Evolutionary conservation across 2,113 vertebrate genomes (phyloP).

Genomic region (Chlamydotis undulata): DNA sequence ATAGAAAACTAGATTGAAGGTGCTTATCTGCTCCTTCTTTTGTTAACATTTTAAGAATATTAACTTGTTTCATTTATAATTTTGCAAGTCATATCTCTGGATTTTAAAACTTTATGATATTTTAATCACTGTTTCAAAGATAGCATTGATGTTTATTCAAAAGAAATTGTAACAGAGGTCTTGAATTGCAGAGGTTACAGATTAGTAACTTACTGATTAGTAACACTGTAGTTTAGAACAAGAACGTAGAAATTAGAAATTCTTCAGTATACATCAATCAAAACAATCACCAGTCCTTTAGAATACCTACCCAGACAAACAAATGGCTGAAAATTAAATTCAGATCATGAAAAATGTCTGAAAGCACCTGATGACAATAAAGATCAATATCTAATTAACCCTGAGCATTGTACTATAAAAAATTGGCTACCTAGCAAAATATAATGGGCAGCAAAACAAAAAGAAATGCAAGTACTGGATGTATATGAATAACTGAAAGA

Average conservation of each 20-base stretch:
- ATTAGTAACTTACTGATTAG: not conserved
- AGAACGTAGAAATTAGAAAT: not conserved
- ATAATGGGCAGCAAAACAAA: not conserved
- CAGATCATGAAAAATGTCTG: conserved; percentile 37
- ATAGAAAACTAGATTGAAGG: not conserved
- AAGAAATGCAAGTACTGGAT: not conserved
- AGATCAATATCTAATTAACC: conserved; percentile 62
- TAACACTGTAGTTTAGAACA: not conserved
- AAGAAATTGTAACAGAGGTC: not conserved
- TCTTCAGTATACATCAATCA: not conserved
- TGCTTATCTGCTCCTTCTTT: not conserved
- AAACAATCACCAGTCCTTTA: not conserved
- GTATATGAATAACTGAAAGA: not conserved
- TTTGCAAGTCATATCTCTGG: not conserved
- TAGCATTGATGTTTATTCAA: not conserved
- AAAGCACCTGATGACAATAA: not conserved
- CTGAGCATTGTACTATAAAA: not conserved
- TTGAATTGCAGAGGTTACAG: not conserved
- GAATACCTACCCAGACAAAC: not conserved
- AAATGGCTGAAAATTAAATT: not conserved
- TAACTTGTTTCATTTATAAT: not conserved
- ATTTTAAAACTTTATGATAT: not conserved
- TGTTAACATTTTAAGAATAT: not conserved
- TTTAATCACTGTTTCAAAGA: not conserved
- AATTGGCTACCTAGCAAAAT: conserved; percentile 5